A percentile compares a stretch with the other conserved stretches of the same genome.
These are phyloP conservation scores for Strongylocentrotus purpuratus DNA, from an alignment of 35 echinoderm and acorn worm genomes.

Conservation along the genomic window DNA sequence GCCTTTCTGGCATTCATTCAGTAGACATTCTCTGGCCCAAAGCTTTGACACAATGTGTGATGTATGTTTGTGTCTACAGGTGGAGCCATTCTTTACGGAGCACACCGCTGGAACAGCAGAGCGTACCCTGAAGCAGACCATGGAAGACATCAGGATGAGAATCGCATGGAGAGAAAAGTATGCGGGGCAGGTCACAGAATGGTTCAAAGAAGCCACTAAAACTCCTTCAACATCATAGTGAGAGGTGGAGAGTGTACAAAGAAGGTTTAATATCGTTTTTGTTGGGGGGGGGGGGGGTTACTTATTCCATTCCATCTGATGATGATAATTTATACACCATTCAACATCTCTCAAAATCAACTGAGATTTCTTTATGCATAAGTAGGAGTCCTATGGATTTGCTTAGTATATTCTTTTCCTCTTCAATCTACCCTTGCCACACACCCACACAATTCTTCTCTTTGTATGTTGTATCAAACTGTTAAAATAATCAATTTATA, in stretches of 20 bases:
- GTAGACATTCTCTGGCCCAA: too few species aligned
- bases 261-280: neutral
- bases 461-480: too few species aligned
- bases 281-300: too few species aligned
- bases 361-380: too few species aligned
- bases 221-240: neutral
- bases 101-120: slow-evolving; percentile 21
- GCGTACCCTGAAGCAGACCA: slow-evolving; percentile 47
- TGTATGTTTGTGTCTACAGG: slow-evolving; percentile 12
- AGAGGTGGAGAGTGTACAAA: neutral
- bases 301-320: neutral
- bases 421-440: too few species aligned
- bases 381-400: too few species aligned
- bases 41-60: too few species aligned
- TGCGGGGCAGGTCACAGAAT: slow-evolving; percentile 22
- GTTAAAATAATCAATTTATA: too few species aligned
- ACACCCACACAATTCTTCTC: too few species aligned
- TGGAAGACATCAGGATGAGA: slow-evolving; percentile 49
- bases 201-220: slow-evolving; percentile 24
- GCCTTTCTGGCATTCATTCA: too few species aligned
- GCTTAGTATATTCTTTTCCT: too few species aligned
- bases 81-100: neutral
- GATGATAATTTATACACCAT: neutral
- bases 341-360: too few species aligned
- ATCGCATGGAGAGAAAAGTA: slow-evolving; percentile 23